phyloP scores from a whole-genome alignment of 2,113 vertebrate genomes.

The Regulus satrapa region DNA sequence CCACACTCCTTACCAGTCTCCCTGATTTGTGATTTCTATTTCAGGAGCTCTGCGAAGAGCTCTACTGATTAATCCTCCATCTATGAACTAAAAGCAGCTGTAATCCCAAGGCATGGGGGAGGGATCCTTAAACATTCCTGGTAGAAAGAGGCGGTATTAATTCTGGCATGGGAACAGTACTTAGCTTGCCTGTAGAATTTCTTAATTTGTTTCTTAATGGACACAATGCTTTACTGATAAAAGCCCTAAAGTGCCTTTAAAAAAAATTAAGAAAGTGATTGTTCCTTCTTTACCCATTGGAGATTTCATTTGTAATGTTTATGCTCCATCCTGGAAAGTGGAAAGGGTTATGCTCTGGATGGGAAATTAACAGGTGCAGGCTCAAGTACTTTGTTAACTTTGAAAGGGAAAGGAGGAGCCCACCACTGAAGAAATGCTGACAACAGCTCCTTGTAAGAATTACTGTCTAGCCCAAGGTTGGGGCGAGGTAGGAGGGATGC shows the following conservation, averaged over 20 bases:
- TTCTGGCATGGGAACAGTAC: slow-evolving; percentile 58
- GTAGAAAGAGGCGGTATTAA: slow-evolving; percentile 39
- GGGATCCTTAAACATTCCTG: slow-evolving; percentile 7
- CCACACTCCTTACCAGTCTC: slow-evolving; percentile 12
- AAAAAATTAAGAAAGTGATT: slow-evolving; percentile 62
- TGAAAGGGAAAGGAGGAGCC: neutral
- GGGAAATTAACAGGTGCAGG: neutral
- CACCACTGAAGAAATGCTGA: rapidly evolving
- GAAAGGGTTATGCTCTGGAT: neutral
- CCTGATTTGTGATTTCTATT: slow-evolving; percentile 67
- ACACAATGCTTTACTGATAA: slow-evolving; percentile 63
- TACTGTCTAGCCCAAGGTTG: neutral
- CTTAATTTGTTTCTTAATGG: slow-evolving; percentile 80
- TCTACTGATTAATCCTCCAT: slow-evolving; percentile 67
- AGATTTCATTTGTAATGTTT: slow-evolving; percentile 47
- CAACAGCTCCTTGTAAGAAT: neutral
- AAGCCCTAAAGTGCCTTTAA: slow-evolving; percentile 72
- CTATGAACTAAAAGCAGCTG: slow-evolving; percentile 42
- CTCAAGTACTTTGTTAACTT: neutral
- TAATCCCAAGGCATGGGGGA: slow-evolving; percentile 38
- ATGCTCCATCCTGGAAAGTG: neutral
- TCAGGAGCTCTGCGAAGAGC: slow-evolving; percentile 39
- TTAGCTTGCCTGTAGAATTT: slow-evolving; percentile 64
- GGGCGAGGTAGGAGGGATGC: neutral
- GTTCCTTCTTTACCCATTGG: slow-evolving; percentile 45